Percentiles rank a stretch among this genome's conserved stretches.
Evolutionary conservation across 2,888 invertebrate genomes (phyloP).

Genomic region (Microplitis manilae): DNA sequence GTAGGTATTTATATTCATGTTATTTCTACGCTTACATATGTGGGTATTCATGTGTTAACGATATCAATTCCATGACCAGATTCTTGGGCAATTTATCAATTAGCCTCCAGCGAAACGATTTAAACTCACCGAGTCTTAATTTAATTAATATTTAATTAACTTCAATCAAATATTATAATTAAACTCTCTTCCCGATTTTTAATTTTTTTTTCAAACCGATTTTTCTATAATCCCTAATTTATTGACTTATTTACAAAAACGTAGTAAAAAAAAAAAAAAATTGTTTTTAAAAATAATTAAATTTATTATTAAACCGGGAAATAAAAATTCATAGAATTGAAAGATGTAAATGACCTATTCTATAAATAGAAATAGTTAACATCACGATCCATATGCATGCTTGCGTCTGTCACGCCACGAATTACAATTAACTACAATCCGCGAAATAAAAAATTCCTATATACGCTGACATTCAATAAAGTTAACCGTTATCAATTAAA

Average conservation of each 20-base stretch:
- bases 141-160: no score
- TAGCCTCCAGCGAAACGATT: no score
- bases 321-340: background rate
- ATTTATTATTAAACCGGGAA: slow-evolving; percentile 28
- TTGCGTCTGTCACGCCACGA: background rate
- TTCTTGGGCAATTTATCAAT: no score
- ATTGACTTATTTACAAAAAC: background rate
- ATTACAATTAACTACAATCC: background rate
- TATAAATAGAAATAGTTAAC: background rate
- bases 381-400: background rate
- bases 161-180: no score
- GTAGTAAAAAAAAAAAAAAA: background rate
- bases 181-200: no score
- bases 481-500: background rate
- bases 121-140: no score
- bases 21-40: background rate
- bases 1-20: slow-evolving; percentile 11
- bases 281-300: background rate
- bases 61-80: no score
- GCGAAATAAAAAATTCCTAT: background rate
- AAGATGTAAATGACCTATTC: background rate
- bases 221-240: no score
- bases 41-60: no score
- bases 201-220: no score
- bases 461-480: background rate